A percentile compares a stretch with the other conserved stretches of the same genome.
Conservation (phyloP, 2,113 vertebrate species). For the Addax nasomaculatus region DNA sequence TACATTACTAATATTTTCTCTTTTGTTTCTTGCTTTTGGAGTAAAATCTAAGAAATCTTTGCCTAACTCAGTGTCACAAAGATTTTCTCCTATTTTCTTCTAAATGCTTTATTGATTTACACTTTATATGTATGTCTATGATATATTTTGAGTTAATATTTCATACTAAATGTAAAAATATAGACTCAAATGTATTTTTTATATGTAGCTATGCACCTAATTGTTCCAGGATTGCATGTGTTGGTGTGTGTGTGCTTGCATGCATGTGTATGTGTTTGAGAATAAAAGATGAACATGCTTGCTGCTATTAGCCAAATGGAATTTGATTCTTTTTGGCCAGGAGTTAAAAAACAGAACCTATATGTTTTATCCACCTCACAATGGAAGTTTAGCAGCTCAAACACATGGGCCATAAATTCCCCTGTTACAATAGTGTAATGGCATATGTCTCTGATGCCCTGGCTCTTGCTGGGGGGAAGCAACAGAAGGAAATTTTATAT, state of each 20-base stretch:
- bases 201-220: background rate
- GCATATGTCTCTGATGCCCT: background rate
- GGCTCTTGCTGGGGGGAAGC: background rate
- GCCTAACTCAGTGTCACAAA: background rate
- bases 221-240: background rate
- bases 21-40: slow-evolving; percentile 1
- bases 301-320: background rate
- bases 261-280: background rate
- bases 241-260: background rate
- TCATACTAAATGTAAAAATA: background rate
- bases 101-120: background rate
- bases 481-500: background rate
- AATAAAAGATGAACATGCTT: background rate
- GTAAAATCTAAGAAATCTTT: background rate
- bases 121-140: background rate
- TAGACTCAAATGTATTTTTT: background rate
- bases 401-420: background rate
- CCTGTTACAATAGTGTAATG: background rate
- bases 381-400: background rate
- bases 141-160: background rate
- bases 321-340: background rate
- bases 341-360: background rate
- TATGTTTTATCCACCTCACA: background rate
- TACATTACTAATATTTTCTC: background rate
- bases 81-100: background rate